Percentiles rank a stretch among this genome's conserved stretches.
Evolutionary conservation across 2,888 invertebrate species (phyloP).

Genomic region (Drosophila borborema): DNA sequence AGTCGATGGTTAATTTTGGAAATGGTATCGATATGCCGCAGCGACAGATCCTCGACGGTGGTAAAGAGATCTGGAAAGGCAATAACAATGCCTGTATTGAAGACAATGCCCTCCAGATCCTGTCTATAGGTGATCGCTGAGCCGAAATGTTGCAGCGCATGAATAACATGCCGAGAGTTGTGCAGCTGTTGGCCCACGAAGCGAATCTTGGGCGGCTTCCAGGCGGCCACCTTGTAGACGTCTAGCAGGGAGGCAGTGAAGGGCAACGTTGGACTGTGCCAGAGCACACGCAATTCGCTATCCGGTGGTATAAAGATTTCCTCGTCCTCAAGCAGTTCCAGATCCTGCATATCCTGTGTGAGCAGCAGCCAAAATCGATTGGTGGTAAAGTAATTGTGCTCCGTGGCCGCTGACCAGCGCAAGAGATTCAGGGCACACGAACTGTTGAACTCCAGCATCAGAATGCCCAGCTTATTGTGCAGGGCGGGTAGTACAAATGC

Average conservation of each 20-base stretch:
- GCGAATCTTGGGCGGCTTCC: constrained; percentile 65
- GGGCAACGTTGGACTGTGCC: constrained; percentile 18
- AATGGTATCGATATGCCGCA: constrained; percentile 85
- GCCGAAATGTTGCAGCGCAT: constrained; percentile 69
- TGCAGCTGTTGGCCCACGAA: constrained; percentile 55
- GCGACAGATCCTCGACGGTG: constrained; percentile 82
- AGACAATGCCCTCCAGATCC: constrained; percentile 82
- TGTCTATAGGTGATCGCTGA: constrained; percentile 79
- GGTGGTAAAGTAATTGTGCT: constrained; percentile 82
- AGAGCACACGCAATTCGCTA: constrained; percentile 75
- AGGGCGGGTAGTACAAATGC: constrained; percentile 64
- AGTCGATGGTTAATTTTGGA: constrained; percentile 85
- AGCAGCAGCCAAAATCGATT: constrained; percentile 83
- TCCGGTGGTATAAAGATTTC: constrained; percentile 82
- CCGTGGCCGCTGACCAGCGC: constrained; percentile 76
- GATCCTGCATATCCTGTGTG: constrained; percentile 43
- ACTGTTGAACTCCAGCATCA: constrained; percentile 73
- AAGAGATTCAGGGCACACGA: constrained; percentile 74
- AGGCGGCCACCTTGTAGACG: constrained; percentile 80
- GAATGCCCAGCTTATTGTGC: constrained; percentile 77
- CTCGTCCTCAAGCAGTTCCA: constrained; percentile 62
- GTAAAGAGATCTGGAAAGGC: constrained; percentile 84
- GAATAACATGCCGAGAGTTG: constrained; percentile 46
- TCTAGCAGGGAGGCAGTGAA: constrained; percentile 69
- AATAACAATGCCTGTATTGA: constrained; percentile 82